phyloP scores from a whole-genome alignment of 2,797 vertebrate species.

The Clarias fuscus region DNA sequence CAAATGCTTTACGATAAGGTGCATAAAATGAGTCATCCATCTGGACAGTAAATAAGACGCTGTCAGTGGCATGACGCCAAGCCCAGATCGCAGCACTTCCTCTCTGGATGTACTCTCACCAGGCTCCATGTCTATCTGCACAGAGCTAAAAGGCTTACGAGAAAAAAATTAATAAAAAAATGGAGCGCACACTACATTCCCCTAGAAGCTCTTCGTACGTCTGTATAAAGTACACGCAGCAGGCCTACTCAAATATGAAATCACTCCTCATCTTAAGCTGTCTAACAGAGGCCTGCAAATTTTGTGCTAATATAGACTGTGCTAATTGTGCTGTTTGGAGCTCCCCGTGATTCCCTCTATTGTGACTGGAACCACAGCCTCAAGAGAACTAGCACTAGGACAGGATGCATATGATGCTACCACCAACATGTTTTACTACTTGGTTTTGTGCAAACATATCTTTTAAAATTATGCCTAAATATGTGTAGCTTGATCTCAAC shows the following conservation, averaged over 20 bases:
- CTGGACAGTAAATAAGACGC: constrained; percentile 80
- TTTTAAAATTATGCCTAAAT: not conserved
- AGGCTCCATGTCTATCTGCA: constrained; percentile 70
- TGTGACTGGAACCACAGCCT: not conserved
- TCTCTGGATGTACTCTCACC: constrained; percentile 65
- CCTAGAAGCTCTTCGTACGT: constrained; percentile 61
- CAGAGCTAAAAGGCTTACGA: constrained; percentile 71
- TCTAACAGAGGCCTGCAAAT: not conserved
- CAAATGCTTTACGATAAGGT: constrained; percentile 81
- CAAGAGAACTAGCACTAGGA: not conserved
- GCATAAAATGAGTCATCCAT: constrained; percentile 83
- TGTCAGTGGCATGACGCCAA: constrained; percentile 76
- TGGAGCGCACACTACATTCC: constrained; percentile 69
- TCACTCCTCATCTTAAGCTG: not conserved
- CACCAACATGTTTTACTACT: not conserved
- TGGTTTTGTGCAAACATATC: not conserved
- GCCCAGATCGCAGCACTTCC: constrained; percentile 63
- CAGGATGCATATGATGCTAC: not conserved
- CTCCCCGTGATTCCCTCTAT: not conserved
- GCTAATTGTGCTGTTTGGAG: not conserved
- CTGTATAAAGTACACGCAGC: constrained; percentile 63
- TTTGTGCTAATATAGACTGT: not conserved
- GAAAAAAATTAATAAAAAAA: constrained; percentile 65
- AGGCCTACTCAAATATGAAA: not conserved
- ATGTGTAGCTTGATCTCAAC: not conserved